Conservation (phyloP, 92 coral and sea anemone genomes). For the Siderastrea radians region DNA sequence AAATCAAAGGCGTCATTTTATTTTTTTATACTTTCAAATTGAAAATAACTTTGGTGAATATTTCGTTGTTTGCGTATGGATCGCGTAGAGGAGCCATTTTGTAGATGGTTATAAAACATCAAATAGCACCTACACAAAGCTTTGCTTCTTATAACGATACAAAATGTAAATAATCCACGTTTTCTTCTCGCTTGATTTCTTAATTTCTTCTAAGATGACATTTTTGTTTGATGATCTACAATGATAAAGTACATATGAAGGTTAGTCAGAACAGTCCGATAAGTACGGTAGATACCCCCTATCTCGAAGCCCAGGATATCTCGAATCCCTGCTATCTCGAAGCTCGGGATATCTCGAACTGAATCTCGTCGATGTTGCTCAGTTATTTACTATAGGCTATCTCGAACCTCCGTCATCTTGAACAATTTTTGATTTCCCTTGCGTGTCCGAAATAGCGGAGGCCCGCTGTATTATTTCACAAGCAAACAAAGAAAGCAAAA, state of each 20-base stretch:
- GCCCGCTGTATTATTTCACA: too few species aligned
- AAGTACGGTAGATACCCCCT: too few species aligned
- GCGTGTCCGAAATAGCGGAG: too few species aligned
- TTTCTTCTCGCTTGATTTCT: slow-evolving; percentile 23
- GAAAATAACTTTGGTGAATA: slow-evolving; percentile 2
- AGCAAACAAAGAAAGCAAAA: too few species aligned
- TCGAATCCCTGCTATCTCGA: too few species aligned
- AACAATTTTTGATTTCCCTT: too few species aligned
- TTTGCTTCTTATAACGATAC: neutral
- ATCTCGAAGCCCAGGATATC: too few species aligned
- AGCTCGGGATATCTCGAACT: too few species aligned
- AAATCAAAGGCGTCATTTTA: slow-evolving; percentile 30
- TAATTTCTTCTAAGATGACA: neutral
- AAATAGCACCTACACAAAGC: neutral
- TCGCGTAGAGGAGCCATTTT: neutral
- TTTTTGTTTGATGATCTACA: neutral
- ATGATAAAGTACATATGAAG: neutral
- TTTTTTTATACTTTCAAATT: slow-evolving; percentile 12
- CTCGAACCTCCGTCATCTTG: too few species aligned
- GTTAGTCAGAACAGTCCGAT: neutral
- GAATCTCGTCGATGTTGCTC: too few species aligned
- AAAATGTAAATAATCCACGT: slow-evolving; percentile 14
- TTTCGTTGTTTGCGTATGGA: neutral
- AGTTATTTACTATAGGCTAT: too few species aligned
- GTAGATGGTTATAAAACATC: slow-evolving; percentile 12